phyloP scores from a whole-genome alignment of 2,888 invertebrate species.

The Fragum fragum region DNA sequence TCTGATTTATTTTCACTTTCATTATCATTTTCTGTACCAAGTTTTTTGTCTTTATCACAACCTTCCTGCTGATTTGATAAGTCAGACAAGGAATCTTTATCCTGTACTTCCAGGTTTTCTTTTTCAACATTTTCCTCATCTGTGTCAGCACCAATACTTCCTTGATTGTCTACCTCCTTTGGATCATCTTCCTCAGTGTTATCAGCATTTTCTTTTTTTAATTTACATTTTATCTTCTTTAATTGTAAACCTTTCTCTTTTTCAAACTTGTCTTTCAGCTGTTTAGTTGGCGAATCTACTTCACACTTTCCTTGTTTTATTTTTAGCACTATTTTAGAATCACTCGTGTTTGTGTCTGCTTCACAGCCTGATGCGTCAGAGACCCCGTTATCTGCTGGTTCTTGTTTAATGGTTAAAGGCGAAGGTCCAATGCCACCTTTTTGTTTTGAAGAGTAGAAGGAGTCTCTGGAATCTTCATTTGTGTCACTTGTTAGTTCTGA shows the following conservation, averaged over 20 bases:
- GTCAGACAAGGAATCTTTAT: too few species aligned
- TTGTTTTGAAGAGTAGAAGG: slow-evolving; percentile 46
- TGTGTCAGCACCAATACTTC: neutral
- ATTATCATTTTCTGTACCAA: neutral
- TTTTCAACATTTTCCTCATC: neutral
- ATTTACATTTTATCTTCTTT: slow-evolving; percentile 78
- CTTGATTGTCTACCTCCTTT: too few species aligned
- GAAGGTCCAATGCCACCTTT: slow-evolving; percentile 61
- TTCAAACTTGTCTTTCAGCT: slow-evolving; percentile 60
- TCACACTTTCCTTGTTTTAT: slow-evolving; percentile 54
- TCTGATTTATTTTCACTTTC: neutral
- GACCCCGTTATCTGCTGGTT: slow-evolving; percentile 25
- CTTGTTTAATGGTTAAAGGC: slow-evolving; percentile 56
- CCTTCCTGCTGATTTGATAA: too few species aligned
- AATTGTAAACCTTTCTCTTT: slow-evolving; percentile 65
- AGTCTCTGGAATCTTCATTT: slow-evolving; percentile 64
- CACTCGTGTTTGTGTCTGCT: slow-evolving; percentile 11
- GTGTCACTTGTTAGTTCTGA: slow-evolving; percentile 60
- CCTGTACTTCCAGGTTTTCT: too few species aligned
- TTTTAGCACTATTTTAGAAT: slow-evolving; percentile 35
- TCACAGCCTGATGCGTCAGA: slow-evolving; percentile 26
- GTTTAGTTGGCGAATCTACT: slow-evolving; percentile 56
- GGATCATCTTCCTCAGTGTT: slow-evolving; percentile 11
- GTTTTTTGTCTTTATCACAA: neutral
- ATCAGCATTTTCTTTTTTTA: slow-evolving; percentile 66